Base-by-base conservation (phyloP, 2,888 invertebrate genomes). In the Torymus tubicola region DNA sequence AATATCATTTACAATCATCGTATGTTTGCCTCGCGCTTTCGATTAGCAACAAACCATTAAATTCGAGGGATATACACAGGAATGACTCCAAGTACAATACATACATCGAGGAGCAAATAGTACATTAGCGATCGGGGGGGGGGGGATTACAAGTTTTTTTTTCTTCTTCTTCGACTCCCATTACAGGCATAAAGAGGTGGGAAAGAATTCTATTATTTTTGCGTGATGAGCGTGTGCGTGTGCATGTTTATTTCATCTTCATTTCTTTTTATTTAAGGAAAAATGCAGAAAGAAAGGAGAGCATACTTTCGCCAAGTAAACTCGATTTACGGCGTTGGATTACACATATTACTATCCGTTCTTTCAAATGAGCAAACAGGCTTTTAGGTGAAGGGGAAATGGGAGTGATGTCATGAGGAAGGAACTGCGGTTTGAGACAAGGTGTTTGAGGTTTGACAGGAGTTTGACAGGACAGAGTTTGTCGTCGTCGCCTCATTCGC, bases 41-140 rank as follows among this genome's bases (percentile, higher is more conserved):
- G 5, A 52, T 53, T 70, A 78, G 70, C 67, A 72, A 73, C 74
- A 69, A 77, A 71, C 72, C 78, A 74, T 80, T 74, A 65, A 80
- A 76, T 69, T 81, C 74, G 78, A 78, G 81, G 81, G 79, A 76
- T 81, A 77, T 82, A 83, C 81, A 81, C 78, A 83, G 85, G 84
- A 84, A 85, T 85, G 85, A 84, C 84, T 85, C 85, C 84, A 83
- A 84, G 84, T 84, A 85, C 81, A 83, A 84, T 84, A 84, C 84
- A 84, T 84, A 84, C 83, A 84, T 81, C 81, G 79, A 83, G 83
- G 83, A 83, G 85, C 82, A 82, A 82, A 83, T 75, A 79, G 69
- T 82, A 81, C 81, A 80, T 79, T 79, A 78, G 74, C 81, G 55
- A 65, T 81, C 65, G 74, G 70, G 69, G 64, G 2, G 21, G 14